These are phyloP conservation scores for Proteles cristata DNA, from an alignment of 2,113 vertebrate species.

Conservation along the genomic window DNA sequence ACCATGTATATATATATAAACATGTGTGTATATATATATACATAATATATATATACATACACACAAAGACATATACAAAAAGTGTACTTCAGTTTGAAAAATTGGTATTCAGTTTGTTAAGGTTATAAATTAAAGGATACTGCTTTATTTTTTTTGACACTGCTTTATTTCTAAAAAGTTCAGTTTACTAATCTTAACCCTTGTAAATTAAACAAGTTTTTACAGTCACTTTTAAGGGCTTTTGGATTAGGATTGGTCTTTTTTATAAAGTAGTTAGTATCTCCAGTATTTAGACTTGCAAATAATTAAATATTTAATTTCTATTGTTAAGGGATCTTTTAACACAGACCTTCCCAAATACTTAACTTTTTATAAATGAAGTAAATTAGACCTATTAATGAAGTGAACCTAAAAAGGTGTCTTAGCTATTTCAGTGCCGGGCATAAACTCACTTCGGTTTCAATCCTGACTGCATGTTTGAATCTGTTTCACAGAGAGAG, in stretches of 20 bases:
- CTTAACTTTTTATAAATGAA: background rate
- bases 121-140: background rate
- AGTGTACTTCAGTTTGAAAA: background rate
- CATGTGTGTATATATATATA: background rate
- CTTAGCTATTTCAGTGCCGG: background rate
- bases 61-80: background rate
- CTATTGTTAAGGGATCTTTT: background rate
- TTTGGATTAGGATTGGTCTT: slow-evolving; percentile 20
- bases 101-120: background rate
- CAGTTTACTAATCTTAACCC: background rate
- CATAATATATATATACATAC: background rate
- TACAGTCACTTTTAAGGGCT: background rate
- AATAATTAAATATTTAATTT: slow-evolving; percentile 17
- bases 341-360: background rate
- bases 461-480: background rate
- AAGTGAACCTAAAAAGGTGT: background rate
- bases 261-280: slow-evolving; percentile 21
- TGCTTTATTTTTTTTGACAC: background rate
- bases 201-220: slow-evolving; percentile 29
- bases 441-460: background rate
- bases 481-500: background rate
- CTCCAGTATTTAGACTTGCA: background rate
- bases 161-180: background rate
- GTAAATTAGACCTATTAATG: background rate
- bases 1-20: background rate